Evolutionary conservation across 2,113 vertebrate genomes (phyloP).

Genomic region (Daubentonia madagascariensis): DNA sequence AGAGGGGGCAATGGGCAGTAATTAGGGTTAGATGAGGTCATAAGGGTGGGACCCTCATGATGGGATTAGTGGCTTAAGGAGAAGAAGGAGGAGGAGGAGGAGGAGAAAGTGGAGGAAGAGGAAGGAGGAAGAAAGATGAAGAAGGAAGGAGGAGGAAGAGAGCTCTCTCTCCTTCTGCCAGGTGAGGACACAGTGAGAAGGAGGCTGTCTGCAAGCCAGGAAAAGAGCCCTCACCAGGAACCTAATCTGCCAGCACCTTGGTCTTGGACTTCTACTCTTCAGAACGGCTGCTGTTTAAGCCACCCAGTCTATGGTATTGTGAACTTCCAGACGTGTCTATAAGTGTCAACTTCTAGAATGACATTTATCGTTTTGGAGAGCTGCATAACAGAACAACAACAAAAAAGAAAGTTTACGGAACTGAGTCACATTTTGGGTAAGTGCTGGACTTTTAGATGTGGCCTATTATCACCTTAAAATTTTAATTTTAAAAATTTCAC

Average conservation of each 20-base stretch:
- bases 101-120: no score
- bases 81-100: no score
- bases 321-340: neutral
- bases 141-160: neutral
- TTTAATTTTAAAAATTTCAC: neutral
- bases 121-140: no score
- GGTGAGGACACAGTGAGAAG: neutral
- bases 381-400: neutral
- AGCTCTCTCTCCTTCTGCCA: fast-evolving
- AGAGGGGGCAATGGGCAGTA: neutral
- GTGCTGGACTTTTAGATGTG: neutral
- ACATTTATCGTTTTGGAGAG: neutral
- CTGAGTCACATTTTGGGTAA: neutral
- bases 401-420: neutral
- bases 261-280: neutral
- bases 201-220: no score
- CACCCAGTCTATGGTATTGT: neutral
- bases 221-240: neutral
- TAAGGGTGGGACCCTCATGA: neutral
- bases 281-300: neutral
- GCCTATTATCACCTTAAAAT: neutral
- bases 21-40: neutral
- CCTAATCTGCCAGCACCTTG: neutral
- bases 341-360: neutral
- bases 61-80: neutral